Percentiles rank a stretch among this genome's conserved stretches.
phyloP scores from a whole-genome alignment of 2,797 vertebrate species.

The Ctenochaetus hawaiiensis region DNA sequence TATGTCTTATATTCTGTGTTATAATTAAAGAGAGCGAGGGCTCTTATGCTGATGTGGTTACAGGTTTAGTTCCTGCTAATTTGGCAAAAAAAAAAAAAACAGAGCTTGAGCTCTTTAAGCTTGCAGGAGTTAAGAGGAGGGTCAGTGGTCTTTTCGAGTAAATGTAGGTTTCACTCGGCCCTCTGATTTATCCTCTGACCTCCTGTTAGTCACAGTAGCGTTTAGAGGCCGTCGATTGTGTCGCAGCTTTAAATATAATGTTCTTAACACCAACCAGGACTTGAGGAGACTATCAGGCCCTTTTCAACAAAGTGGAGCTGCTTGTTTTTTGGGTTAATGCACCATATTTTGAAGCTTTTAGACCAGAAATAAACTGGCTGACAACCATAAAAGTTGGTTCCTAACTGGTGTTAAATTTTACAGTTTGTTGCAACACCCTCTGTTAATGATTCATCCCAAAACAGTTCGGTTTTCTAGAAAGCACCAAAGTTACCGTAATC shows the following conservation, averaged over 20 bases:
- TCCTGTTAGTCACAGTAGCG: not conserved
- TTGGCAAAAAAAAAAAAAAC: slow-evolving; percentile 6
- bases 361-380: too few relatives aligned
- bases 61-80: slow-evolving; percentile 33
- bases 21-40: slow-evolving; percentile 6
- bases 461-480: too few relatives aligned
- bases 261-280: not conserved
- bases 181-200: slow-evolving; percentile 4
- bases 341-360: too few relatives aligned
- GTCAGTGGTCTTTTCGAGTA: not conserved
- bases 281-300: not conserved
- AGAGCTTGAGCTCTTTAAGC: not conserved
- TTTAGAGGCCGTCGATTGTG: not conserved
- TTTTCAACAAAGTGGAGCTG: too few relatives aligned
- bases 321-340: too few relatives aligned
- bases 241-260: not conserved
- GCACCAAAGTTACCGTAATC: too few relatives aligned
- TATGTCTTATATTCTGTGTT: slow-evolving; percentile 3
- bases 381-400: too few relatives aligned
- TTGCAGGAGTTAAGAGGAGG: not conserved
- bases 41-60: not conserved
- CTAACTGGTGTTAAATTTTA: too few relatives aligned
- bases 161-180: not conserved
- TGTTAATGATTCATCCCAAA: too few relatives aligned
- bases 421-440: too few relatives aligned